Base-by-base conservation (phyloP, 2,888 invertebrate genomes). In the Euspilapteryx auroguttella region DNA sequence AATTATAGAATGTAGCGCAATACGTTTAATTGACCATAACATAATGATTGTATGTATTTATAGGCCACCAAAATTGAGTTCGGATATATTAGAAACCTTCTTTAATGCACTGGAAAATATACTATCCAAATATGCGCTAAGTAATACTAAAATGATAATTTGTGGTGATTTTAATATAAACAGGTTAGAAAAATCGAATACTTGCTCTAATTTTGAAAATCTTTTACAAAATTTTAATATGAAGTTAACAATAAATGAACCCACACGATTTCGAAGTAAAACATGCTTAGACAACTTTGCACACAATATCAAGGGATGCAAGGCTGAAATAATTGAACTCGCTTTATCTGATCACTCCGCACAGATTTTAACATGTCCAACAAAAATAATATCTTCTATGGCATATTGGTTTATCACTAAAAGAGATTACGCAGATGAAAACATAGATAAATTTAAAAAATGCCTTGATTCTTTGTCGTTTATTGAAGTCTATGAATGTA, bases 291-390 rank as follows among this genome's bases (percentile, higher is more conserved):
- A 34, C 12, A 30, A 34, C 20, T 14, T 34, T 2, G 14, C 10
- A 6, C 27, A 32, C 17, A 30, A 28, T 12, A 17, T 24, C 9
- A 9, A 22, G 13, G 28, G 28, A 9, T 21, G 23, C 15, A 26
- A 28, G 14, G n/a, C 12, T 24, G 22, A 30, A 11, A 12, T 34
- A 3, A 1, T 21, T 2, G 32, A 34, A 5, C 21, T 30, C 17
- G 33, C 15, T 2, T 2, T 33, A 9, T 35, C 35, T 2, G 35
- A 33, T 21, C 35, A 35, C 24, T 29, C 35, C 5, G 33, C 31
- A n/a, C 35, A 35, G 22, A 8, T 30, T 6, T 8, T 32, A 2
- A 11, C 11, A 21, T 26, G 9, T 7, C 32, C 31, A 3, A 21
- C 29, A 3, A 32, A 29, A 13, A 31, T 29, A 27, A 21, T 6